These are phyloP conservation scores for Stenchaetothrips biformis DNA, from an alignment of 2,888 invertebrate species.

Conservation along the genomic window DNA sequence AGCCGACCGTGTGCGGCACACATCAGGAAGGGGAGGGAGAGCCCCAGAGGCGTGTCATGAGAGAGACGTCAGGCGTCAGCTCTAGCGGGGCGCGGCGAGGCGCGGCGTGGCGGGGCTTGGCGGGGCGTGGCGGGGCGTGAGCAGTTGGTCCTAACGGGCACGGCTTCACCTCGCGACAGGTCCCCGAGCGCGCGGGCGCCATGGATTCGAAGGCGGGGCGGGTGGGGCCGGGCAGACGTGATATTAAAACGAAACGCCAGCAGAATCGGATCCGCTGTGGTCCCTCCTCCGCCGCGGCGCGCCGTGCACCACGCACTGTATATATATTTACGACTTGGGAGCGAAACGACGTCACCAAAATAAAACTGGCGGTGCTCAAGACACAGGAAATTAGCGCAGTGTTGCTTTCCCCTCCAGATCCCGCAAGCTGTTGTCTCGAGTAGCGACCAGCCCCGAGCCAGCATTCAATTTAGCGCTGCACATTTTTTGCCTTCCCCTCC, in stretches of 20 bases:
- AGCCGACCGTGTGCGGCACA: neutral
- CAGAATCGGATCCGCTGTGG: conserved; percentile 18
- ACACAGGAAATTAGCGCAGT: no score
- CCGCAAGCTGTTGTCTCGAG: no score
- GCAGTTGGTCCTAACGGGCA: conserved; percentile 10
- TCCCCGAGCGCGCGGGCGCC: neutral
- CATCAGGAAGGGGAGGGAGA: neutral
- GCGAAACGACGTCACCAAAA: no score
- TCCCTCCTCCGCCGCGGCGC: neutral
- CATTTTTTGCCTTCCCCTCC: no score
- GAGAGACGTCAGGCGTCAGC: conserved; percentile 14
- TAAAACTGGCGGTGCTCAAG: no score
- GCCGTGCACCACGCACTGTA: no score
- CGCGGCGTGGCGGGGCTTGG: neutral
- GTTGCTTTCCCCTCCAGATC: no score
- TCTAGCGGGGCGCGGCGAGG: neutral
- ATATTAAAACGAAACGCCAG: conserved; percentile 25
- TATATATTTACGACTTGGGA: no score
- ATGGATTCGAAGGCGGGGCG: neutral
- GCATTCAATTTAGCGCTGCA: no score
- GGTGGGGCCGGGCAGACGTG: neutral
- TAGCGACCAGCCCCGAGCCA: neutral
- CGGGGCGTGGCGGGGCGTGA: neutral
- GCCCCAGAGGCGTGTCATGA: conserved; percentile 9
- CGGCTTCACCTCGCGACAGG: neutral